Base-by-base conservation (phyloP, 2,888 invertebrate species). In the Dryomyza anilis region DNA sequence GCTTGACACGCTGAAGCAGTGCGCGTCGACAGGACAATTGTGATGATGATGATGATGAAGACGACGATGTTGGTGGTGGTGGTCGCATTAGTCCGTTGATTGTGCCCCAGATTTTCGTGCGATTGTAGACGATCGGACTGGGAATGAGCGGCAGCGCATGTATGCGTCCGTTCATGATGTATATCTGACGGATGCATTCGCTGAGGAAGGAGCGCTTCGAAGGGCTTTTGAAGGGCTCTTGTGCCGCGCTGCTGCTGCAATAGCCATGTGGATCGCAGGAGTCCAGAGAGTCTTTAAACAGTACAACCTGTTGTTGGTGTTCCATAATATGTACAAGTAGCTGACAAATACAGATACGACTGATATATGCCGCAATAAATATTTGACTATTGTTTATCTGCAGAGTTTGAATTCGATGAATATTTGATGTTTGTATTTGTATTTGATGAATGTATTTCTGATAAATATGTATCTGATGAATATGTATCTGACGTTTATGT, bases 151-250 rank as follows among this genome's bases (percentile, higher is more conserved):
- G 73, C 43, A 73, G 29, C 21, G 72, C 69, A 53, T 71, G 64
- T 0, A 27, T 58, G 30, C 65, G 50, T 3, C 74, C 74, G 48
- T 71, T 71, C 10, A 72, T 65, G 12, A 74, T 50, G 56, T 77
- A 74, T 58, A 77, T 23, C 43, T 76, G 76, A 0, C 73, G 68
- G 30, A 77, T 74, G 68, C 78, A 77, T 36, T 74, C 74, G 65
- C 72, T 77, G 27, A 78, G 72, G 52, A 72, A 74, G 2, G 69
- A 72, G 5, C 78, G 67, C 59, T 77, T 78, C 0, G 70, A 70
- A 3, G 72, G 69, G 29, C 69, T 73, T 21, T 65, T 65, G 57
- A 71, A 78, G 5, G 71, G 3, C 16, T 60, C 56, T 2, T 27
- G 71, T 4, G 67, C 68, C 45, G 61, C 70, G 30, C 60, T 68